Conservation (phyloP, 2,888 invertebrate genomes). For the Anarsia innoxiella region DNA sequence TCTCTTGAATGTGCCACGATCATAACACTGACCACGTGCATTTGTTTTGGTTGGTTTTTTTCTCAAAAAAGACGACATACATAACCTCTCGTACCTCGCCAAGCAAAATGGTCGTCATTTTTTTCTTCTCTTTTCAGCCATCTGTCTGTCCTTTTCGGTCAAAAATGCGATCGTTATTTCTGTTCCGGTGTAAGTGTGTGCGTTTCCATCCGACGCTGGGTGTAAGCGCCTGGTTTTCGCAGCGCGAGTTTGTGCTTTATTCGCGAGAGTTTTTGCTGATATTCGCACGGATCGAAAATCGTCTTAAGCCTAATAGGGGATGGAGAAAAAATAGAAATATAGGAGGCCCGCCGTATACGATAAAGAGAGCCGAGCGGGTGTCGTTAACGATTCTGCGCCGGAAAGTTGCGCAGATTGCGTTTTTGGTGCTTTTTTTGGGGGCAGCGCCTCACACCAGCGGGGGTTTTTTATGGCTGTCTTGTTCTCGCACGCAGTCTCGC, state of each 20-base stretch:
- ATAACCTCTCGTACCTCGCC: constrained; percentile 69
- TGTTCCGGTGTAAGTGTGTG: constrained; percentile 72
- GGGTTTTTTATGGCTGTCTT: constrained; percentile 72
- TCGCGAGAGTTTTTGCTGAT: constrained; percentile 14
- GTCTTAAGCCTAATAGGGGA: constrained; percentile 67
- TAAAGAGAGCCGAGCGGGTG: constrained; percentile 74
- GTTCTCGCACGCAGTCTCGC: constrained; percentile 63
- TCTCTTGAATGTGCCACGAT: constrained; percentile 38
- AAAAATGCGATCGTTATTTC: constrained; percentile 77
- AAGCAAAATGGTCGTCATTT: constrained; percentile 75
- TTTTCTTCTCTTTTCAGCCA: constrained; percentile 76
- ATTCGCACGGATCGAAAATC: constrained; percentile 25
- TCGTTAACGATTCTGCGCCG: constrained; percentile 77
- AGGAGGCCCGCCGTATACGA: constrained; percentile 71
- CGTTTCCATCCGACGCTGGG: constrained; percentile 47
- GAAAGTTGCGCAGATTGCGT: constrained; percentile 76
- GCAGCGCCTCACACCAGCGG: constrained; percentile 71
- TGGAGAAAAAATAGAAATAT: constrained; percentile 75
- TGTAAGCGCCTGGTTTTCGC: constrained; percentile 38
- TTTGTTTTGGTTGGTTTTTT: constrained; percentile 75
- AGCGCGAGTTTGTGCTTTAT: constrained; percentile 25
- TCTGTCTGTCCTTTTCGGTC: constrained; percentile 75
- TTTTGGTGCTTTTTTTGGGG: constrained; percentile 77
- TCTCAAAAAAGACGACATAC: constrained; percentile 68
- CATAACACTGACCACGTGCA: constrained; percentile 74